Conservation (phyloP, 64 coral and sea anemone species). For the Porites lutea region DNA sequence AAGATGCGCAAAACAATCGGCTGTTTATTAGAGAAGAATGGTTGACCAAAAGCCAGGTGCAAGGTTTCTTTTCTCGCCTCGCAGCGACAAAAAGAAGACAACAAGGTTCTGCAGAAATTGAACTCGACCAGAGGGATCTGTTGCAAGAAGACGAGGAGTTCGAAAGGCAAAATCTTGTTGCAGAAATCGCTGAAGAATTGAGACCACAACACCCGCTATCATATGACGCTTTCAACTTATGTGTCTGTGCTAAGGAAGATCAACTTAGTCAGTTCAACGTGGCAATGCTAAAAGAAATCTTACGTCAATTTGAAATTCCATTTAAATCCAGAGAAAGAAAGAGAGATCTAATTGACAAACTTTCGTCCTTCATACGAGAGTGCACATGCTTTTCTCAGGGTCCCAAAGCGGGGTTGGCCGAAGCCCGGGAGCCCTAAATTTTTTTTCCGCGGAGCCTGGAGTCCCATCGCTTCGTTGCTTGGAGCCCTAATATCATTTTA, state of each 20-base stretch:
- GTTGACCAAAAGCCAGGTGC: background rate
- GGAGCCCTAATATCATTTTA: too few species aligned
- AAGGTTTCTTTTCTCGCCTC: conserved; percentile 11
- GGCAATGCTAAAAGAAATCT: conserved; percentile 39
- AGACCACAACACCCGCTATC: background rate
- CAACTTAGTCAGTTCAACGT: conserved; percentile 6
- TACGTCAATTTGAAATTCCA: too few species aligned
- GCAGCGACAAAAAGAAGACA: conserved; percentile 16
- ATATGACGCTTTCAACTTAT: conserved; percentile 2
- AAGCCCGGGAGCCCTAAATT: too few species aligned
- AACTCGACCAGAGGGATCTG: background rate
- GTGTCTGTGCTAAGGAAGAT: background rate
- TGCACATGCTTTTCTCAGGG: too few species aligned
- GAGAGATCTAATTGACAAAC: too few species aligned
- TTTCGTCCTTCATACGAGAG: too few species aligned
- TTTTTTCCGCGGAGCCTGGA: too few species aligned
- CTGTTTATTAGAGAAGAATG: conserved; percentile 32
- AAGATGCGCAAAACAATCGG: too few species aligned
- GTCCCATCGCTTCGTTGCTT: too few species aligned
- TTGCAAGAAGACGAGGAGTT: conserved; percentile 9
- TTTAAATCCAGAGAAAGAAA: too few species aligned
- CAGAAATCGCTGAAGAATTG: background rate
- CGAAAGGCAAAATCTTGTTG: background rate
- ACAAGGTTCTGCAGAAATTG: conserved; percentile 9
- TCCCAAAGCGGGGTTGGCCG: too few species aligned